Evolutionary conservation across 2,888 invertebrate species (phyloP), one percentile per base, ranked within the genome.

Genomic region (Cerceris ruficornis): DNA sequence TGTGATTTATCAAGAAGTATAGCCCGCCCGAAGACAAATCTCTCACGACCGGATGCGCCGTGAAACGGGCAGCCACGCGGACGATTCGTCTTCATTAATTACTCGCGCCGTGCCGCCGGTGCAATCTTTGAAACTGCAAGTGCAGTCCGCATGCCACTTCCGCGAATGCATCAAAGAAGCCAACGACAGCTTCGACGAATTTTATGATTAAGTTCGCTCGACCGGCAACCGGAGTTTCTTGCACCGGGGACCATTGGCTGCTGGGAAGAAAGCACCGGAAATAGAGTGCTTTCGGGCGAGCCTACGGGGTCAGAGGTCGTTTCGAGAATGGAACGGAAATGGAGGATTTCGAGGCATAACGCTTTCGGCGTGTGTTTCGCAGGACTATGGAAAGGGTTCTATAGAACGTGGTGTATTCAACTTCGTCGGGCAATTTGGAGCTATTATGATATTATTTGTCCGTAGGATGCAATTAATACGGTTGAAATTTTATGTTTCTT

Each of bases 81-180:
- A 46, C 74, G 59, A 78, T 80, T 74, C 70, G 70, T 80, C 80
- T 80, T 80, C 80, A 78, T 78, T 77, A 79, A 79, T 79, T 80
- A 74, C 62, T 65, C 57, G 62, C 39, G 9, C 42, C 64, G 57
- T 61, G 49, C 46, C 9, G 58, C 5, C 15, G 62, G 17, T 49
- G 59, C 42, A 55, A 50, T 28, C 78, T 80, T 71, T 71, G 74
- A 78, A 50, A 60, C 42, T 46, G 64, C 39, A 57, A 59, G 43
- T 43, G 61, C 66, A 28, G 28, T 17, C 15, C 15, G 15, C 61
- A 57, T 66, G 69, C 62, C 78, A 70, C 70, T 70, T 80, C 72
- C 67, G 49, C 62, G 78, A 60, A 74, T 66, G 74, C 67, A 69
- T 78, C 74, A 74, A 62, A 28, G 28, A 28, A 78, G 59, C 59